Base-by-base conservation (phyloP, 53 echinoderm and acorn worm genomes). In the Apostichopus leukothele region DNA sequence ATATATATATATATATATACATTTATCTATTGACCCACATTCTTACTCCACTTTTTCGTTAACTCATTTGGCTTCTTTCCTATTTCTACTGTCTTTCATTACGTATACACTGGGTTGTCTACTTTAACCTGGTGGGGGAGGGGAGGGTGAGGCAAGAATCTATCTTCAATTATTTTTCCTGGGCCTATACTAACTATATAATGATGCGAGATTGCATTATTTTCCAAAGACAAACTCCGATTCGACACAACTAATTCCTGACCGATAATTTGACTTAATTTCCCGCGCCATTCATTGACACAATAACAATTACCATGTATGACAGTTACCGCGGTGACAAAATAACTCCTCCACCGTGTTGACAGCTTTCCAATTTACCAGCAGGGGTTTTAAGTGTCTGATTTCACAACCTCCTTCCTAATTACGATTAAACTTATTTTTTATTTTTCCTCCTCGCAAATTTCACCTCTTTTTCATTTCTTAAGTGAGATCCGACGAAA, bases 301-400 rank as follows among this genome's bases (percentile, higher is more conserved):
- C 81, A 59, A 57, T 81, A 51, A 79, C 79, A 54, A 71, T 71
- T 71, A 18, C 18, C 71, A 9, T 81, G 59, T 23, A 54, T 81
- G 77, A 77, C 77, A 77, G 52, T 50, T 77, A 50, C 81, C 22
- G 11, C 81, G 16, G 20, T 59, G 81, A 81, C 55, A 81, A 81
- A 81, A 39, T 79, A 79, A 79, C 79, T 16, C n/a, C 18, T 79
- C 23, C 18, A 10, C 51, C 7, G 1, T 5, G 5, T 12, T 81
- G 81, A 81, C 81, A 81, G 81, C 81, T 81, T 81, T 81, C 51
- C 18, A 81, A 81, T 54, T 81, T 81, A 81, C 81, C 81, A 81
- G 54, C 21, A 59, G 9, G 55, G 81, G 3, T 59, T 39, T 81
- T 81, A 59, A 54, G 55, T 81, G 81, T 81, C 57, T 81, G 20